Base-by-base conservation (phyloP, 2,888 invertebrate species). In the Monoplex corrugatus region DNA sequence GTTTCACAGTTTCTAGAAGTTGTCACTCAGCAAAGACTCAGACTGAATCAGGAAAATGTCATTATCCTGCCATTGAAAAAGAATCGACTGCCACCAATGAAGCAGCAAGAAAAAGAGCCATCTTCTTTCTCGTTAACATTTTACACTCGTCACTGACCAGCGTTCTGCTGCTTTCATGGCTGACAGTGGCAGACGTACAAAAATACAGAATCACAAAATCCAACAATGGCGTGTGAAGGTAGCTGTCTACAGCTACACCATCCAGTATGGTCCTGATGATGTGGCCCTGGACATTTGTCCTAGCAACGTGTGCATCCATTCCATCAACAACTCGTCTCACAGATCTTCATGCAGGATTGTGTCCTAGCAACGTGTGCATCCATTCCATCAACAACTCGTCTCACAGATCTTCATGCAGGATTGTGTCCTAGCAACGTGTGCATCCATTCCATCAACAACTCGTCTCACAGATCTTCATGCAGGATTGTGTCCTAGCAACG, bases 131-230 rank as follows among this genome's bases (percentile, higher is more conserved):
- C 80, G 87, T 32, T 80, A 38, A 16, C 92, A 89, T 43, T 93
- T 93, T 87, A 86, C 80, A n/a, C 75, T 91, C 19, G n/a, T 93
- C 57, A 92, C 92, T 57, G 91, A 92, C 45, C 92, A 92, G 82
- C 72, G 44, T 44, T 89, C 92, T 40, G 91, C 91, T 8, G 35
- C 90, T 23, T 92, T 90, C 50, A 91, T 91, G 89, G 89, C 90
- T 40, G 87, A 91, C 78, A 86, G 89, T 57, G 50, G 83, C 16
- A 84, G 90, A 19, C 38, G 35, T 32, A 87, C 89, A 10, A 91
- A 91, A 87, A 90, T 93, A n/a, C 91, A 92, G 89, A 91, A 91
- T 89, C 89, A 92, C 57, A 92, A 92, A 85, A 91, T 91, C 13
- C 86, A 90, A 44, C 38, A 89, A 28, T 92, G 91, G 91, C n/a